A percentile compares a stretch with the other conserved stretches of the same genome.
phyloP scores from a whole-genome alignment of 2,797 vertebrate species.

The Urophycis tenuis region DNA sequence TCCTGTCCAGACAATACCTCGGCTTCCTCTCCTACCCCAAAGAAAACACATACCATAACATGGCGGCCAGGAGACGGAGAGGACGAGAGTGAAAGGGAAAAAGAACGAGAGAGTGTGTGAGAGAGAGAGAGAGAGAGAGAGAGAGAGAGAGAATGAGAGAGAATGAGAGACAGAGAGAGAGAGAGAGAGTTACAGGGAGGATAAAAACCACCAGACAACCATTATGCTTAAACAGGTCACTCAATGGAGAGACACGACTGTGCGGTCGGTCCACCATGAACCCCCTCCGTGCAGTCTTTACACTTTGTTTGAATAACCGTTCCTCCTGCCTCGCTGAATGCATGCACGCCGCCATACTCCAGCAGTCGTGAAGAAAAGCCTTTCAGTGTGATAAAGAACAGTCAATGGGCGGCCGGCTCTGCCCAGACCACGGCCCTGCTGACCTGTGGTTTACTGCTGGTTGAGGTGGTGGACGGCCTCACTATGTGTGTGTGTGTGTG shows the following conservation, averaged over 20 bases:
- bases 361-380: conserved; percentile 44
- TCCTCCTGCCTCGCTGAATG: conserved; percentile 10
- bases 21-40: conserved; percentile 63
- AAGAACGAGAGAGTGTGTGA: conserved; percentile 11
- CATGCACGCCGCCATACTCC: conserved; percentile 32
- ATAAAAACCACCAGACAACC: not conserved
- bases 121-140: conserved; percentile 13
- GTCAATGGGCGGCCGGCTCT: conserved; percentile 23
- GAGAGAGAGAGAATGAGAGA: not conserved
- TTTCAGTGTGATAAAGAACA: conserved; percentile 29
- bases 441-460: conserved; percentile 36
- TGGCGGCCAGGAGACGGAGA: conserved; percentile 37
- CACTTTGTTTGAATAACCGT: conserved; percentile 41
- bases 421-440: conserved; percentile 40
- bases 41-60: conserved; percentile 60
- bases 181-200: not conserved
- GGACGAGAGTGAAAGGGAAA: conserved; percentile 18
- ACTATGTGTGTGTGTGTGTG: not conserved
- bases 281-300: conserved; percentile 34
- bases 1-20: conserved; percentile 76
- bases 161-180: conserved; percentile 8
- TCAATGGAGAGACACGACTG: conserved; percentile 39
- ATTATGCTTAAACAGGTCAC: conserved; percentile 19
- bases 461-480: conserved; percentile 43
- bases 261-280: conserved; percentile 39